Conservation (phyloP, 2,888 invertebrate genomes). For the Rhodophaea formosa region DNA sequence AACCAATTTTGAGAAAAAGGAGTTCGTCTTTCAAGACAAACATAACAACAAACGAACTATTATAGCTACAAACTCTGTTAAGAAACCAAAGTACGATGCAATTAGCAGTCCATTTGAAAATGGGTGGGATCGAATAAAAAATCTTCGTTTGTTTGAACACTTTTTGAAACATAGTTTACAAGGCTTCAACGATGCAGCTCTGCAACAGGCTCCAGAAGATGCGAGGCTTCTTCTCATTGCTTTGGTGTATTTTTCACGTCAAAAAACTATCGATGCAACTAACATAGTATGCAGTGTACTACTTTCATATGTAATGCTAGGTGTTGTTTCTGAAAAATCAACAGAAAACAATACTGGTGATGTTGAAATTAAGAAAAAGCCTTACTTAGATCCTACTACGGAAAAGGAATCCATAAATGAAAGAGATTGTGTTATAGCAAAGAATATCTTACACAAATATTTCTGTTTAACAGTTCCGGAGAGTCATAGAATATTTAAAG, state of each 20-base stretch:
- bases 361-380: neutral
- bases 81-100: slow-evolving; percentile 36
- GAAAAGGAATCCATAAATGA: slow-evolving; percentile 21
- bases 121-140: slow-evolving; percentile 39
- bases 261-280: slow-evolving; percentile 27
- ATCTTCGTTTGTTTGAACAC: slow-evolving; percentile 32
- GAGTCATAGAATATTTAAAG: slow-evolving; percentile 28
- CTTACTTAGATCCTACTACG: slow-evolving; percentile 12
- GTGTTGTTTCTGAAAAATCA: slow-evolving; percentile 27
- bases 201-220: slow-evolving; percentile 34
- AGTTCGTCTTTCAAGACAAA: slow-evolving; percentile 13
- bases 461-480: slow-evolving; percentile 22
- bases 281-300: slow-evolving; percentile 37
- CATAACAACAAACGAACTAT: neutral
- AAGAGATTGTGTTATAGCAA: slow-evolving; percentile 29
- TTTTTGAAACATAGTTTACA: slow-evolving; percentile 30
- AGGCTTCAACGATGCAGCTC: slow-evolving; percentile 24
- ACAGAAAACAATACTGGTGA: neutral
- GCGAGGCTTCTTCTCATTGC: slow-evolving; percentile 38
- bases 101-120: slow-evolving; percentile 40
- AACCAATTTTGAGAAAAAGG: slow-evolving; percentile 35
- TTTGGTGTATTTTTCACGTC: slow-evolving; percentile 39
- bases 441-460: slow-evolving; percentile 27
- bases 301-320: slow-evolving; percentile 39
- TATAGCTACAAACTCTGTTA: slow-evolving; percentile 16